Evolutionary conservation across 2,113 vertebrate species (phyloP).

Genomic region (Lota lota): DNA sequence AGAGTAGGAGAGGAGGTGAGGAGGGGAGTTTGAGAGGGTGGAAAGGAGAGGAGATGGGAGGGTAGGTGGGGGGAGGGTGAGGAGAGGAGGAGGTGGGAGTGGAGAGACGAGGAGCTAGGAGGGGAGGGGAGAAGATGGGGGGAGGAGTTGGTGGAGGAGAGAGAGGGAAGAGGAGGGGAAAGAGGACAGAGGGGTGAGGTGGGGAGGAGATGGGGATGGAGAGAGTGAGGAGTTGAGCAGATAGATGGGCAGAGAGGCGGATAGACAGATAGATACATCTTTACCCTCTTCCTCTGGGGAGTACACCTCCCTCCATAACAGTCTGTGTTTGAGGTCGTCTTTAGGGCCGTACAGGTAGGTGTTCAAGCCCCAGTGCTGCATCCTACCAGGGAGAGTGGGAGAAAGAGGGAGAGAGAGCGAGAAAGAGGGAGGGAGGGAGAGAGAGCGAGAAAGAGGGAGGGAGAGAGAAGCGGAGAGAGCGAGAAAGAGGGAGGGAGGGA

Average conservation of each 20-base stretch:
- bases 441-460: conserved; percentile 1
- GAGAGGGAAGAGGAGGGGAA: too few relatives aligned
- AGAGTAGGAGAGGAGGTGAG: not conserved
- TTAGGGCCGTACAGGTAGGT: conserved; percentile 85
- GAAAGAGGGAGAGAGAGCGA: not conserved
- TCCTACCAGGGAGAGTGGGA: conserved; percentile 55
- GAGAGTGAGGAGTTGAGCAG: not conserved
- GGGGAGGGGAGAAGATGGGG: not conserved
- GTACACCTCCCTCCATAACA: conserved; percentile 86
- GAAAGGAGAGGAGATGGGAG: too few relatives aligned
- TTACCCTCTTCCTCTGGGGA: conserved; percentile 82
- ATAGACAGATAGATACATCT: not conserved
- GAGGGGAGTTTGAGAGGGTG: not conserved
- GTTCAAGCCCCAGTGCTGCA: conserved; percentile 77
- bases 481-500: too few relatives aligned
- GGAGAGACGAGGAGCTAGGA: not conserved
- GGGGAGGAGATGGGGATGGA: too few relatives aligned
- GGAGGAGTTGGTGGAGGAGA: not conserved
- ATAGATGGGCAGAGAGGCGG: not conserved
- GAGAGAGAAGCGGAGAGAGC: too few relatives aligned
- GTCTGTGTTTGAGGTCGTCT: conserved; percentile 85
- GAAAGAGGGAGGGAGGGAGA: conserved; percentile 5
- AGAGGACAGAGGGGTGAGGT: not conserved
- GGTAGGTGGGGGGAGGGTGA: not conserved
- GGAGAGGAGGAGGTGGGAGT: not conserved